Conservation (phyloP, 2,888 invertebrate genomes). For the Polyploca ridens region DNA sequence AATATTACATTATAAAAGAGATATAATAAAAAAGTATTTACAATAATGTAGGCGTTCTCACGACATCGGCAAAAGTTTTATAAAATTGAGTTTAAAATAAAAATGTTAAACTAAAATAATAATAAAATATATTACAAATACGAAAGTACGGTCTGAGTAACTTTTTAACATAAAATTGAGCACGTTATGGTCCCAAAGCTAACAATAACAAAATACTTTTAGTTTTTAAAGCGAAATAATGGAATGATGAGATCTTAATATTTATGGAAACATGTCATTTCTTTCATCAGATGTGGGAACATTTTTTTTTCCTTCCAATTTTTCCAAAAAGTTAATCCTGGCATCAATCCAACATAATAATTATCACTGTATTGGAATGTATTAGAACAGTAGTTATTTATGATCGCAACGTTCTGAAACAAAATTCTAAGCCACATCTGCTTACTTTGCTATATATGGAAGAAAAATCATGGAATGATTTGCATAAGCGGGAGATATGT, state of each 20-base stretch:
- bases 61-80: slow-evolving; percentile 53
- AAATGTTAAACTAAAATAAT: slow-evolving; percentile 36
- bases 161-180: slow-evolving; percentile 62
- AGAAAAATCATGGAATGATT: slow-evolving; percentile 75
- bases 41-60: slow-evolving; percentile 53
- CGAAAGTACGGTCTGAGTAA: slow-evolving; percentile 37
- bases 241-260: slow-evolving; percentile 81
- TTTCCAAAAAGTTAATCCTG: no score
- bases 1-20: slow-evolving; percentile 48
- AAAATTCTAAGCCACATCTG: slow-evolving; percentile 19
- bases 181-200: slow-evolving; percentile 60
- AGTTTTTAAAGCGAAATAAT: slow-evolving; percentile 65
- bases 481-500: slow-evolving; percentile 56
- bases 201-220: slow-evolving; percentile 34
- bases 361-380: slow-evolving; percentile 11
- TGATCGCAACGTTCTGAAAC: not conserved
- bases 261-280: slow-evolving; percentile 28
- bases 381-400: slow-evolving; percentile 19
- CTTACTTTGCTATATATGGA: slow-evolving; percentile 48
- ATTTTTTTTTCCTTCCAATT: not conserved
- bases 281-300: slow-evolving; percentile 14
- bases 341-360: no score
- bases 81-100: slow-evolving; percentile 41
- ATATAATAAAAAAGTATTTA: slow-evolving; percentile 51
- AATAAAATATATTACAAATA: slow-evolving; percentile 59